These are phyloP conservation scores for Mustelus asterias DNA, from an alignment of 2,113 vertebrate species.

Conservation along the genomic window DNA sequence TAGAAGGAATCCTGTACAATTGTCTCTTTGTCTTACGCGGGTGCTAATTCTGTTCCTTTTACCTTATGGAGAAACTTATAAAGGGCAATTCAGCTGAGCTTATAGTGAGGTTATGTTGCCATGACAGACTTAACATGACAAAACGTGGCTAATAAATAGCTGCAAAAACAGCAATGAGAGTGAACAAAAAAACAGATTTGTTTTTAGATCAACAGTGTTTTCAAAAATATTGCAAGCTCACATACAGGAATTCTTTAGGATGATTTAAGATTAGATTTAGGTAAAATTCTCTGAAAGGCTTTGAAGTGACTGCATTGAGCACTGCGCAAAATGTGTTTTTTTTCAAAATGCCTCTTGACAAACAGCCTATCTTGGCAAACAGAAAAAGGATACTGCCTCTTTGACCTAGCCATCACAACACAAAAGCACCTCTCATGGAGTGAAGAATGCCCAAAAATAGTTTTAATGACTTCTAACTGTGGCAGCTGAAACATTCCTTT, in stretches of 20 bases:
- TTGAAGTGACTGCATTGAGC: slow-evolving; percentile 6
- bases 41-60: slow-evolving; percentile 13
- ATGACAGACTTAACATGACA: neutral
- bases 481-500: slow-evolving; percentile 29
- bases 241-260: neutral
- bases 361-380: slow-evolving; percentile 16
- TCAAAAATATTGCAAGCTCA: neutral
- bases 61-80: neutral
- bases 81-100: neutral
- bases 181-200: neutral
- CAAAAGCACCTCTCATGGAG: slow-evolving; percentile 32
- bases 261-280: slow-evolving; percentile 4
- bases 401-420: slow-evolving; percentile 3
- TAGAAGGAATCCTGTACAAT: neutral
- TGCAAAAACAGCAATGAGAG: neutral
- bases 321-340: neutral
- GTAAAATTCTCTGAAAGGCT: neutral
- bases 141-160: neutral
- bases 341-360: slow-evolving; percentile 7
- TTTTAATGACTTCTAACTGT: slow-evolving; percentile 31
- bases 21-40: neutral
- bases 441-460: slow-evolving; percentile 35
- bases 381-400: slow-evolving; percentile 32
- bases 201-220: neutral
- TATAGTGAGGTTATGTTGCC: neutral